Evolutionary conservation across 2,113 vertebrate species (phyloP), one percentile per base, ranked within the genome.

Genomic region (Mola mola): DNA sequence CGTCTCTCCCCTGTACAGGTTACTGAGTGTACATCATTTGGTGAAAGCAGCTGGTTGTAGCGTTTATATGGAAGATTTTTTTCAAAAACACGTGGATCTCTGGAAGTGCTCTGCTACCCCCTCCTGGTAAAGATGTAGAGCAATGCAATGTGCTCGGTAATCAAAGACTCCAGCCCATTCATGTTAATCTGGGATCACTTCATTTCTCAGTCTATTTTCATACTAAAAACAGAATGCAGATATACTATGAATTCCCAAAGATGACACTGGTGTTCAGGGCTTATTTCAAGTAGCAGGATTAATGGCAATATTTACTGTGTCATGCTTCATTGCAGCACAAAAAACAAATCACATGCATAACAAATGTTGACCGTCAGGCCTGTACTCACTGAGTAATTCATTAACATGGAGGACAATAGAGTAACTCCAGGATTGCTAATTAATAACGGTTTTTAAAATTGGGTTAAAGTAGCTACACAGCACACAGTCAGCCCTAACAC

Each of bases 81-180:
- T 38, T 29, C 26, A 43, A 17, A 16, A 44, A 2, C 1, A 5
- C 24, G 24, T 2, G 22, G 15, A 2, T 19, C 8, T 43, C 0
- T 55, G 49, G 20, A 36, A 58, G 65, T 22, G 3, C 53, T 79
- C 24, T 84, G 75, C 88, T 90, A 64, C 86, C 88, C 81, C 49
- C 91, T 59, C 12, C 22, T 83, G 88, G 66, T 75, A 1, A 15
- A 40, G 38, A 0, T 15, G 7, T 17, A 44, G 8, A 41, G 17
- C 17, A 16, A 11, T 36, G 55, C 12, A 20, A 7, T 36, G 19
- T 16, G 12, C 28, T 7, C 6, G 9, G 15, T 17, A 34, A 67
- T 55, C 31, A 52, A 41, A 63, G 1, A 13, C 2, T 53, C 5
- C 38, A 44, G 29, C 44, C 61, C 25, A 24, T 33, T 43, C n/a